Evolutionary conservation across 2,797 vertebrate genomes (phyloP), one percentile per base, ranked within the genome.

Genomic region (Gymnoscopelus microlampas): DNA sequence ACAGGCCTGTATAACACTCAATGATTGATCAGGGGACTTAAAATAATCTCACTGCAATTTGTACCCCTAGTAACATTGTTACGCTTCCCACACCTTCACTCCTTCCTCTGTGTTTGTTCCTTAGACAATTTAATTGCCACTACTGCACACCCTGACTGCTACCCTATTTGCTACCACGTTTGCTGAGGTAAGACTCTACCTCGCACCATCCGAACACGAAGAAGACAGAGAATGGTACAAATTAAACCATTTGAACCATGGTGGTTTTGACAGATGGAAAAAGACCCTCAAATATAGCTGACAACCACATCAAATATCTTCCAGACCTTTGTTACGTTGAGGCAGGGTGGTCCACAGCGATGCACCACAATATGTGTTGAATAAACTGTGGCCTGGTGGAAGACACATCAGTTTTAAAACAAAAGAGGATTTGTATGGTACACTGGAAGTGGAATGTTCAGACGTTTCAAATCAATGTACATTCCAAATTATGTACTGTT

Each of bases 1-100:
- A 66, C 73, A 70, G 78, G 85, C 70, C 81, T 80, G 77, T 79
- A 78, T 80, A 59, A 74, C 67, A 77, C 77, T 81, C 54, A 12
- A 51, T 39, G 44, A 39, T 29, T 79, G 77, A 81, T 76, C 65
- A 66, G 71, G 71, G 79, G 81, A 79, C 82, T 66, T 75, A 39
- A 39, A 10, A 44, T 44, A 44, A 44, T 35, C 32, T 35, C 5
- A 8, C 39, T 77, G 68, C 85, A 74, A 65, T 87, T 83, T 63
- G 68, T 77, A 72, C 63, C 71, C 63, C 62, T 70, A 74, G 50
- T 75, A 68, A 67, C 60, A 58, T 44, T 44, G 39, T 44, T 44
- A 8, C 9, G 39, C 39, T 44, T 44, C 7, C 39, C 39, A 9
- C 8, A 44, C 2, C 26, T 29, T 29, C 39, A 44, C 39, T 44